Evolutionary conservation across 2,113 vertebrate species (phyloP).

Genomic region (Plecotus auritus): DNA sequence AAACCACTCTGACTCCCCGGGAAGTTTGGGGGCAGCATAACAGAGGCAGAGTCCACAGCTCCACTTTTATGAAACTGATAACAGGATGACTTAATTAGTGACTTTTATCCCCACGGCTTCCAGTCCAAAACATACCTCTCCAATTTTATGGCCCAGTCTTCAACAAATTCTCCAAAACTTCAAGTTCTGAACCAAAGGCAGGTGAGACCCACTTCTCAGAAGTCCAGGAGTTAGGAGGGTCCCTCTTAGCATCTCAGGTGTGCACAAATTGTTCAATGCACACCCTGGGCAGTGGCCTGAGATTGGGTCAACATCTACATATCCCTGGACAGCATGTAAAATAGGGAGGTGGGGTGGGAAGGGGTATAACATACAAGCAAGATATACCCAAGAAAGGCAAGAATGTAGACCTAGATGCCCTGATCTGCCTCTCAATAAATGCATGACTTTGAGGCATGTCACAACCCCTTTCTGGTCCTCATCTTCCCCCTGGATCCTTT

Average conservation of each 20-base stretch:
- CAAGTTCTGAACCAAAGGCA: not conserved
- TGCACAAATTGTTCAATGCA: not conserved
- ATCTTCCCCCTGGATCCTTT: not conserved
- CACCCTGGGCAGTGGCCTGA: not conserved
- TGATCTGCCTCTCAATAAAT: not conserved
- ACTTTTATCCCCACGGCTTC: not conserved
- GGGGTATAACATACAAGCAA: not conserved
- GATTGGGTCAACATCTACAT: not conserved
- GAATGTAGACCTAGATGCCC: not conserved
- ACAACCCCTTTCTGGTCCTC: not conserved
- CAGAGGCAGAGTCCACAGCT: not conserved
- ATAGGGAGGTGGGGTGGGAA: not conserved
- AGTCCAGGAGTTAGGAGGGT: not conserved
- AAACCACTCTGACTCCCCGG: not conserved
- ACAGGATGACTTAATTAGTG: not conserved
- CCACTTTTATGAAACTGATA: not conserved
- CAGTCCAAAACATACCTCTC: not conserved
- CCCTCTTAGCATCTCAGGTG: not conserved
- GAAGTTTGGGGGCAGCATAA: not conserved
- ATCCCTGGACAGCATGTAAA: not conserved
- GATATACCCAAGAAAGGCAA: not conserved
- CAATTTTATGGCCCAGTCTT: not conserved
- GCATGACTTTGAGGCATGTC: not conserved
- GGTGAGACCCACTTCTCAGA: not conserved
- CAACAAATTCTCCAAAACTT: not conserved